These are phyloP conservation scores for Strix uralensis DNA, from an alignment of 2,113 vertebrate genomes.

Conservation along the genomic window DNA sequence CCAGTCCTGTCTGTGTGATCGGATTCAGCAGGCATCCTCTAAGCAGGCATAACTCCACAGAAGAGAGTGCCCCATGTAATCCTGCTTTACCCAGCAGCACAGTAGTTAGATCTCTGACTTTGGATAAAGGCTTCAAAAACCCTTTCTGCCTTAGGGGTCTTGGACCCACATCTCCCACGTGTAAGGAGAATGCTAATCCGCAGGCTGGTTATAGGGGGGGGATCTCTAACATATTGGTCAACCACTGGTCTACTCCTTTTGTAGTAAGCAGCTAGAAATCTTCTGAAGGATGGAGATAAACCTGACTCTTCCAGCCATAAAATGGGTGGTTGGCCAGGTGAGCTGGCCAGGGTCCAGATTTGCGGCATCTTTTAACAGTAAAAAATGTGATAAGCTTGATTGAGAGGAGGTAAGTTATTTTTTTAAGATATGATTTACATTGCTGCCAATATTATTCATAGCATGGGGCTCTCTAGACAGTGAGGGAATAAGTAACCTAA, in stretches of 20 bases:
- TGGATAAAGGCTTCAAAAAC: not conserved
- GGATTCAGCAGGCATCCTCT: not conserved
- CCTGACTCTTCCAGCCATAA: not conserved
- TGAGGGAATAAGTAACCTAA: not conserved
- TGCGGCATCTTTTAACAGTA: not conserved
- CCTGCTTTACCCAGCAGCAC: not conserved
- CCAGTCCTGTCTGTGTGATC: not conserved
- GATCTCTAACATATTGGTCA: not conserved
- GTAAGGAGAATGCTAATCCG: not conserved
- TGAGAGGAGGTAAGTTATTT: not conserved
- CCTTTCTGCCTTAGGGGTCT: not conserved
- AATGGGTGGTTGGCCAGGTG: not conserved
- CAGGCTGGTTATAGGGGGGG: not conserved
- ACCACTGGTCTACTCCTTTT: not conserved
- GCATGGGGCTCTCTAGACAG: not conserved
- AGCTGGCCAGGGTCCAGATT: not conserved
- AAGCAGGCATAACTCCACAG: not conserved
- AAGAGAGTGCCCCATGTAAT: not conserved
- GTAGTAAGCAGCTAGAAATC: not conserved
- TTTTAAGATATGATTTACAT: not conserved
- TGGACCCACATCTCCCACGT: fast-evolving
- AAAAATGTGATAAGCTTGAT: not conserved
- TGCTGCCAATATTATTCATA: not conserved
- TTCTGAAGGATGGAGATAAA: not conserved
- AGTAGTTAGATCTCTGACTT: not conserved